These are phyloP conservation scores for Drosophila rubida DNA, from an alignment of 2,888 invertebrate species.

Conservation along the genomic window DNA sequence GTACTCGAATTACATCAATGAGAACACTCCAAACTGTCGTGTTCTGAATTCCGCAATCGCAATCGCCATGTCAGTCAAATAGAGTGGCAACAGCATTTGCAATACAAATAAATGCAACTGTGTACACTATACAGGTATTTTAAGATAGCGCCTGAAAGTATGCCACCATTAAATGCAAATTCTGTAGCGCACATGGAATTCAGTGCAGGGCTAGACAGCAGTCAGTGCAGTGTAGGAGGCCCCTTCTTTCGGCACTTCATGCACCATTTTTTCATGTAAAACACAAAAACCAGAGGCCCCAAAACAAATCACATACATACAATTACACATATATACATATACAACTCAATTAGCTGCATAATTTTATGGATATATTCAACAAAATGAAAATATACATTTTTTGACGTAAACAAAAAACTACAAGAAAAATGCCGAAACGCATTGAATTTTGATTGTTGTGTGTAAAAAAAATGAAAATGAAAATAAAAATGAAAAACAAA, in stretches of 20 bases:
- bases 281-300: not conserved
- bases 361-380: slow-evolving; percentile 28
- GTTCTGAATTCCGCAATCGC: not conserved
- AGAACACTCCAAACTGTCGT: not conserved
- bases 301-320: not conserved
- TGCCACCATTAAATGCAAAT: slow-evolving; percentile 3
- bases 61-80: not conserved
- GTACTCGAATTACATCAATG: not conserved
- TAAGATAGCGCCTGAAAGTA: slow-evolving; percentile 1
- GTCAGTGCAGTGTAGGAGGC: not conserved
- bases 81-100: not conserved
- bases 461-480: slow-evolving; percentile 29
- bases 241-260: not conserved
- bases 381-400: slow-evolving; percentile 9
- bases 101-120: not conserved
- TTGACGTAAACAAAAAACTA: not conserved
- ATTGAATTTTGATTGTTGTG: slow-evolving; percentile 39
- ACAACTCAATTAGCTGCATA: slow-evolving; percentile 39
- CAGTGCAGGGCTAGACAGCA: not conserved
- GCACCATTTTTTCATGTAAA: slow-evolving; percentile 7
- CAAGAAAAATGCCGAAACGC: slow-evolving; percentile 13
- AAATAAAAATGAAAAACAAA: not conserved
- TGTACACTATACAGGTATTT: not conserved
- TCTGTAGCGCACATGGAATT: not conserved
- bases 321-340: slow-evolving; percentile 6